Evolutionary conservation across 2,113 vertebrate genomes (phyloP), one percentile per base, ranked within the genome.

Genomic region (Lophotis ruficrista): DNA sequence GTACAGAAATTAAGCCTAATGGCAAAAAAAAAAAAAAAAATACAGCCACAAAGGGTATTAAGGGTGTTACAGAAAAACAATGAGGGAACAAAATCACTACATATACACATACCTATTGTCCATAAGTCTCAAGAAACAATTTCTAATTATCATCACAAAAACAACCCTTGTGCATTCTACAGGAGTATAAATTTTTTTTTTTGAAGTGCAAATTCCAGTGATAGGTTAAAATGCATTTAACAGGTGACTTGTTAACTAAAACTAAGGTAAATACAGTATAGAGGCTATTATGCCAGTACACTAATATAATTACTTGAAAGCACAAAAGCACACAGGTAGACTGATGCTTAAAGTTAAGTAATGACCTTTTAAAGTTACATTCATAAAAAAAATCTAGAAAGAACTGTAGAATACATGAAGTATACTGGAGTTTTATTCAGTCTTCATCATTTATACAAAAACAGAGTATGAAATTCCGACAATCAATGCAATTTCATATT

Each of bases 361-460:
- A 93, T 11, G 20, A 68, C 30, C 80, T 95, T 61, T 89, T 51
- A 73, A 79, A 78, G 48, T n/a, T 48, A 48, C 33, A 53, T 35
- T 89, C 84, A 75, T 15, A 68, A 50, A 73, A 92, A 54, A 54
- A 83, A 51, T 56, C 54, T 62, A 90, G 76, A 83, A 95, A 58
- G 50, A 81, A 56, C 14, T 41, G 30, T 48, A 48, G 50, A 93
- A 89, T 30, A 27, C 33, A 43, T 47, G 10, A 77, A 78, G 21
- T 43, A 73, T 6, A 4, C 14, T 51, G 60, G 47, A 30, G 53
- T 60, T 93, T 83, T 81, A 71, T 75, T 69, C 92, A 93, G 43
- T 47, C 68, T 89, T 78, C 79, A 90, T 80, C 21, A 60, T 71
- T 89, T 81, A 77, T 24, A 95, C 79, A 96, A 93, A 91, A 95